Evolutionary conservation across 2,797 vertebrate species (phyloP).

Genomic region (Enteromius argenteus): DNA sequence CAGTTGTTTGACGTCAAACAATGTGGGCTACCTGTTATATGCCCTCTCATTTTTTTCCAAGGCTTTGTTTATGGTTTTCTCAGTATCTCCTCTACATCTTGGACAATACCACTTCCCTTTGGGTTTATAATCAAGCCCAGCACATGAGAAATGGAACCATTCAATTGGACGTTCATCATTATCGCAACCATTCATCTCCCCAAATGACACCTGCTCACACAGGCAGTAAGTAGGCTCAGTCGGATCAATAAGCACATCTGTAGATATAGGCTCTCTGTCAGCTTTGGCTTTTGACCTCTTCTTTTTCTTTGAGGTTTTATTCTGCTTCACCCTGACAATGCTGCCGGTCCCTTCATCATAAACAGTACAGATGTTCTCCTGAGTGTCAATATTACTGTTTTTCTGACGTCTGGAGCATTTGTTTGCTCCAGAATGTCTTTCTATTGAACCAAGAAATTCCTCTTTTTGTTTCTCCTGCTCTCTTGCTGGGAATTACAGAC

Average conservation of each 20-base stretch:
- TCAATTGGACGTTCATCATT: slow-evolving; percentile 96
- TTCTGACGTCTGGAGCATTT: slow-evolving; percentile 92
- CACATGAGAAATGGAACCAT: slow-evolving; percentile 98
- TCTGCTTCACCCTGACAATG: slow-evolving; percentile 90
- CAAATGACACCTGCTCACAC: slow-evolving; percentile 96
- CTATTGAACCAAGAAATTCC: slow-evolving; percentile 79
- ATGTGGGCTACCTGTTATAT: slow-evolving; percentile 91
- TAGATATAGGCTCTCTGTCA: slow-evolving; percentile 91
- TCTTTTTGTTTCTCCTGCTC: slow-evolving; percentile 89
- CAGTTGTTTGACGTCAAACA: slow-evolving; percentile 20
- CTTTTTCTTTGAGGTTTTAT: slow-evolving; percentile 93
- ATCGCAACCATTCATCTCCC: slow-evolving; percentile 98
- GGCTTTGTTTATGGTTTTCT: slow-evolving; percentile 98
- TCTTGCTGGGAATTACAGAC: slow-evolving; percentile 76
- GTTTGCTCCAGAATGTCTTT: slow-evolving; percentile 82
- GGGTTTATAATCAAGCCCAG: slow-evolving; percentile 96
- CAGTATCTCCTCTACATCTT: slow-evolving; percentile 92
- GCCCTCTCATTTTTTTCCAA: slow-evolving; percentile 94
- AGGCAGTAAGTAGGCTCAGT: slow-evolving; percentile 98
- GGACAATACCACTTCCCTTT: slow-evolving; percentile 99
- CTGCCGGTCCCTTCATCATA: slow-evolving; percentile 85
- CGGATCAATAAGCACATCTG: slow-evolving; percentile 96
- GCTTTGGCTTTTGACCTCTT: slow-evolving; percentile 95
- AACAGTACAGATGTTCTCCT: slow-evolving; percentile 88
- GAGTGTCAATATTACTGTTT: slow-evolving; percentile 85